Percentiles rank a stretch among this genome's conserved stretches.
Evolutionary conservation across 2,888 invertebrate species (phyloP).

Genomic region (Xylocampa areola): DNA sequence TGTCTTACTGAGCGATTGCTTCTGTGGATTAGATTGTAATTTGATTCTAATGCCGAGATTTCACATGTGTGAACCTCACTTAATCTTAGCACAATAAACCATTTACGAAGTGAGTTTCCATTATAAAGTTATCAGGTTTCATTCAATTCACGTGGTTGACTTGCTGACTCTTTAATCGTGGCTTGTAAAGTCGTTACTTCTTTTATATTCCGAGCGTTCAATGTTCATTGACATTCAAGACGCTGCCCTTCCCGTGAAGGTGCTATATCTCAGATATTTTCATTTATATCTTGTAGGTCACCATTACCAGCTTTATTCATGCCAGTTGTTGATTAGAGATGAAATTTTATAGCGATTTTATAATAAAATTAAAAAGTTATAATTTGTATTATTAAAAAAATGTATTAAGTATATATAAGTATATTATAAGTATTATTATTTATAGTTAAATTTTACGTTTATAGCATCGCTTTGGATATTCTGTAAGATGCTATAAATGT

Average conservation of each 20-base stretch:
- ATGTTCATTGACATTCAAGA: constrained; percentile 42
- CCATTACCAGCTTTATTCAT: constrained; percentile 10
- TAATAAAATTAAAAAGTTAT: too few relatives aligned
- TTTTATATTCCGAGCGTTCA: constrained; percentile 29
- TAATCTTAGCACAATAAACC: constrained; percentile 38
- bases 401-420: too few relatives aligned
- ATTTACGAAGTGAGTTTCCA: constrained; percentile 24
- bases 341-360: too few relatives aligned
- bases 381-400: too few relatives aligned
- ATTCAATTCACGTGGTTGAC: constrained; percentile 9
- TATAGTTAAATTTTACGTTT: too few relatives aligned
- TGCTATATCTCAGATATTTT: constrained; percentile 10
- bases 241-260: constrained; percentile 24
- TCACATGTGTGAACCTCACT: constrained; percentile 48
- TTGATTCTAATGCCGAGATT: constrained; percentile 46
- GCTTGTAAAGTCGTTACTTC: constrained; percentile 20
- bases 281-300: constrained; percentile 12
- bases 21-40: constrained; percentile 51
- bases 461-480: too few relatives aligned
- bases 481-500: too few relatives aligned
- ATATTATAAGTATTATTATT: too few relatives aligned
- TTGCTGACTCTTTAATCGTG: background rate
- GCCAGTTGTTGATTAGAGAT: constrained; percentile 9
- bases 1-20: constrained; percentile 33
- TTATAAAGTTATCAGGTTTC: constrained; percentile 17